A percentile compares a stretch with the other conserved stretches of the same genome.
phyloP scores from a whole-genome alignment of 2,113 vertebrate genomes.

The Zapus hudsonius region DNA sequence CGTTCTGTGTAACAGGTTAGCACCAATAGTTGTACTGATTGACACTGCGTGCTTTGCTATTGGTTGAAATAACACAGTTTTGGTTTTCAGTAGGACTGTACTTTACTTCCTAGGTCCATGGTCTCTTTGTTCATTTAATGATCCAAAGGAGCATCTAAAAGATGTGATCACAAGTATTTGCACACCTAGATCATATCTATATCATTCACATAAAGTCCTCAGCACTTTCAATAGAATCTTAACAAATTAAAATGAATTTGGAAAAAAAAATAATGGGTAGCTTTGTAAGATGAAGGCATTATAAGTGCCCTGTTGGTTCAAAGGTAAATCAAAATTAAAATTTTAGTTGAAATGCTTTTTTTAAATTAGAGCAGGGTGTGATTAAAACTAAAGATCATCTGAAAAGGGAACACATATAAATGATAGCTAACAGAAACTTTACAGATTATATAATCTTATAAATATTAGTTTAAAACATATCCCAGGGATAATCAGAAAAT shows the following conservation, averaged over 20 bases:
- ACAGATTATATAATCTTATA: background rate
- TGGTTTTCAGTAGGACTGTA: too few species aligned
- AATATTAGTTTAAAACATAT: background rate
- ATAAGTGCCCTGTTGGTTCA: background rate
- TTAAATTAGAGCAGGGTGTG: background rate
- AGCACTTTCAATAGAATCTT: background rate
- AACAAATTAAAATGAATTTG: background rate
- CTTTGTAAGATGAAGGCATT: background rate
- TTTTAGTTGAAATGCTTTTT: background rate
- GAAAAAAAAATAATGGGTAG: background rate
- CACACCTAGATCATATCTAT: background rate
- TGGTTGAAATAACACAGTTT: background rate
- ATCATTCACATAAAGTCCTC: background rate
- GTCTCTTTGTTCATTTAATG: background rate
- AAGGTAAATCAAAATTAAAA: background rate
- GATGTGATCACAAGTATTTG: background rate
- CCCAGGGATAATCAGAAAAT: background rate
- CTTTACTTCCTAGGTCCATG: too few species aligned
- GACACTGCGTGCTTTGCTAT: background rate
- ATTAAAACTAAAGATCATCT: too few species aligned
- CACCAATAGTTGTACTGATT: background rate
- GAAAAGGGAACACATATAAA: background rate
- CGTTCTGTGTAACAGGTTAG: rapidly evolving
- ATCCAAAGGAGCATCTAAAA: background rate
- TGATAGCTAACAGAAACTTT: background rate